These are phyloP conservation scores for Limulus polyphemus DNA, from an alignment of 2,888 invertebrate genomes.

Conservation along the genomic window DNA sequence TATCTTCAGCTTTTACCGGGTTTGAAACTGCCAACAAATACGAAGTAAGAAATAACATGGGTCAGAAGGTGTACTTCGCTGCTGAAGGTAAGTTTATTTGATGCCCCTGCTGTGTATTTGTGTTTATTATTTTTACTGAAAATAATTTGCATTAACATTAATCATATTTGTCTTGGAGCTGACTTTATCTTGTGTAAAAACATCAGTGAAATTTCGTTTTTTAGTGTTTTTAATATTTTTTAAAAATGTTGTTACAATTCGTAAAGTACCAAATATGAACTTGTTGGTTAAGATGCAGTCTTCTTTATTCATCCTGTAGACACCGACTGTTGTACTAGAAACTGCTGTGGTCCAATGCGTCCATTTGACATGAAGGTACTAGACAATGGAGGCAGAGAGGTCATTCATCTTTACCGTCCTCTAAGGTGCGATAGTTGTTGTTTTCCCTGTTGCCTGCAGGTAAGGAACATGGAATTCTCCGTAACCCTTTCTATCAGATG, in stretches of 20 bases:
- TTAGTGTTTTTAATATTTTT: too few species aligned
- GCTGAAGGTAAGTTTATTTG: conserved; percentile 9
- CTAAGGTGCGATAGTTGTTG: conserved; percentile 68
- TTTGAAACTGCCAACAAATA: conserved; percentile 86
- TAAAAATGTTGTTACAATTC: too few species aligned
- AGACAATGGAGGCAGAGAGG: conserved; percentile 67
- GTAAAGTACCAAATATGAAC: too few species aligned
- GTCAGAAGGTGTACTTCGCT: conserved; percentile 30
- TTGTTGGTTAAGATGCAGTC: too few species aligned
- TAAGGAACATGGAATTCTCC: conserved; percentile 13
- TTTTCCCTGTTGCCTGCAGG: conserved; percentile 73
- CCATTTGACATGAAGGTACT: conserved; percentile 77
- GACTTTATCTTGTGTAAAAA: too few species aligned
- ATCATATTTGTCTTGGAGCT: too few species aligned
- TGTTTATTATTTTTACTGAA: not conserved
- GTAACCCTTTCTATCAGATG: too few species aligned
- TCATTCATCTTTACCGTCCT: conserved; percentile 65
- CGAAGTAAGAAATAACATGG: conserved; percentile 48
- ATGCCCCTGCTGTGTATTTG: not conserved
- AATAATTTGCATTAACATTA: too few species aligned
- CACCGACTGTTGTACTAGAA: conserved; percentile 68
- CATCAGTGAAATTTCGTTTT: too few species aligned
- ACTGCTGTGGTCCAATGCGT: conserved; percentile 65
- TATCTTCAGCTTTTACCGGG: conserved; percentile 54
- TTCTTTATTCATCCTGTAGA: conserved; percentile 38